Evolutionary conservation across 2,113 vertebrate species (phyloP).

Genomic region (Malurus alboscapulatus): DNA sequence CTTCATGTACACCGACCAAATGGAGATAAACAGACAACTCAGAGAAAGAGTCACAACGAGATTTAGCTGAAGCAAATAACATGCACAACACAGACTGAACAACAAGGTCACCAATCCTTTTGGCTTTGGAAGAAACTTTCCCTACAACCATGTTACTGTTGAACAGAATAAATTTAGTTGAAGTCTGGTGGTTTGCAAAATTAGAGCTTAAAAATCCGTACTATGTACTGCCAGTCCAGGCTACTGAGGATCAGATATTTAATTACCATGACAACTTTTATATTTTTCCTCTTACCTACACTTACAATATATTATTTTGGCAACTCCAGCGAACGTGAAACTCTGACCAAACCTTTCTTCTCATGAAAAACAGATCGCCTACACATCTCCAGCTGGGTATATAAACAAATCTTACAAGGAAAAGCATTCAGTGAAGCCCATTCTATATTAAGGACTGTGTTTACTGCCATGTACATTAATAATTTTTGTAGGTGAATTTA

Average conservation of each 20-base stretch:
- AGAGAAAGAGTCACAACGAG: not conserved
- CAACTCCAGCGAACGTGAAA: not conserved
- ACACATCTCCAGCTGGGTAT: not conserved
- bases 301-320: not conserved
- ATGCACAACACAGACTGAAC: not conserved
- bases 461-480: not conserved
- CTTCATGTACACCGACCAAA: not conserved
- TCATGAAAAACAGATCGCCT: not conserved
- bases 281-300: not conserved
- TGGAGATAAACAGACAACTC: not conserved
- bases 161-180: not conserved
- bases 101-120: not conserved
- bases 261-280: not conserved
- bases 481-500: not conserved
- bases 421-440: not conserved
- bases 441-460: not conserved
- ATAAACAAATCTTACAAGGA: not conserved
- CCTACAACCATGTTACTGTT: not conserved
- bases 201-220: not conserved
- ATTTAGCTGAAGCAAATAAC: constrained; percentile 3
- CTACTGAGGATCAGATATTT: not conserved
- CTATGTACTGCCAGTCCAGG: not conserved
- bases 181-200: not conserved
- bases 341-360: not conserved
- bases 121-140: not conserved